Percentiles rank a stretch among this genome's conserved stretches.
Evolutionary conservation across 2,113 vertebrate genomes (phyloP).

Genomic region (Pongo pygmaeus): DNA sequence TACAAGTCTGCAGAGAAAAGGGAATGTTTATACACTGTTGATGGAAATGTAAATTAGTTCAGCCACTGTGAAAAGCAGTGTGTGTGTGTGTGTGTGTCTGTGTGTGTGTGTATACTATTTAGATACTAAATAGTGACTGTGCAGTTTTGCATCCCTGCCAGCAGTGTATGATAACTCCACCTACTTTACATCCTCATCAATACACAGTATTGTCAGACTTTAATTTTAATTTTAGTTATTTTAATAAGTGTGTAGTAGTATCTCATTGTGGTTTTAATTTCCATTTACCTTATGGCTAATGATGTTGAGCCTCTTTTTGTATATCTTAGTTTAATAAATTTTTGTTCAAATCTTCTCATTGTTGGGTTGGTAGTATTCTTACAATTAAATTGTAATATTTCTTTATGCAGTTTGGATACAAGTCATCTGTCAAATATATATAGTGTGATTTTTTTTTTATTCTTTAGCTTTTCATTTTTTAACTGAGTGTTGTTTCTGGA

Average conservation of each 20-base stretch:
- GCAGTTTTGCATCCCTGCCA: not conserved
- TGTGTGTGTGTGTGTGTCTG: no score
- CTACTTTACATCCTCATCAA: not conserved
- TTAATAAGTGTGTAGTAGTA: not conserved
- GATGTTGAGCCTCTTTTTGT: not conserved
- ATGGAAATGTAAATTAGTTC: no score
- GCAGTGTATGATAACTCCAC: not conserved
- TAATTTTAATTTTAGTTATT: constrained; percentile 11
- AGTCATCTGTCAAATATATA: not conserved
- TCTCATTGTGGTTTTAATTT: not conserved
- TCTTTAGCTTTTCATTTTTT: not conserved
- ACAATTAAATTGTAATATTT: not conserved
- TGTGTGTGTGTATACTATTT: no score
- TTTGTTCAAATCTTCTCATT: not conserved
- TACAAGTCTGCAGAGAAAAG: no score
- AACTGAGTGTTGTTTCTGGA: not conserved
- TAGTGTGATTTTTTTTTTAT: not conserved
- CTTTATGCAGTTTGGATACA: not conserved
- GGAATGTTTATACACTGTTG: no score
- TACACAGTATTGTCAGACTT: not conserved
- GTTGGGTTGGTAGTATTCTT: not conserved
- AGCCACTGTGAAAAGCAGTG: no score
- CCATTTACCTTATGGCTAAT: not conserved
- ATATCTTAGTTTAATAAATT: not conserved
- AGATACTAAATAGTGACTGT: not conserved